phyloP scores from a whole-genome alignment of 2,113 vertebrate genomes.

The Phyllostomus discolor region DNA sequence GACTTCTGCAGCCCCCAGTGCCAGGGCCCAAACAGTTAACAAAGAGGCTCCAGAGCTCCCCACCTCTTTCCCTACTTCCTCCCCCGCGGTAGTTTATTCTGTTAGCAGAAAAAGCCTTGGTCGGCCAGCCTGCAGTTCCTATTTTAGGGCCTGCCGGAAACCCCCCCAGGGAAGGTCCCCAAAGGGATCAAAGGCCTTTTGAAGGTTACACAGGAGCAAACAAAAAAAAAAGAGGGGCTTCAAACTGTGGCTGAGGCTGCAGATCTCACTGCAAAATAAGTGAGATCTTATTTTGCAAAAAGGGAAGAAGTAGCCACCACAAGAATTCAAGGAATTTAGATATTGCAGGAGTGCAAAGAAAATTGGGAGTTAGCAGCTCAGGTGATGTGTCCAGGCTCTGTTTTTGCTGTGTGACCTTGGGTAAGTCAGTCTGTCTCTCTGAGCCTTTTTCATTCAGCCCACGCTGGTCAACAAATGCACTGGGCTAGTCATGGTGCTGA shows the following conservation, averaged over 20 bases:
- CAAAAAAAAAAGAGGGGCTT: conserved; percentile 43
- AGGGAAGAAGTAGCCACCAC: neutral
- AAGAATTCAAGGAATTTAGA: neutral
- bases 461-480: neutral
- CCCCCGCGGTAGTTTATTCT: conserved; percentile 75
- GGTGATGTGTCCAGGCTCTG: neutral
- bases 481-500: neutral
- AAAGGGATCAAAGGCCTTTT: conserved; percentile 69
- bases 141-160: conserved; percentile 70
- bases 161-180: conserved; percentile 66
- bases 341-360: neutral
- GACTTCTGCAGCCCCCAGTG: conserved; percentile 52
- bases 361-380: neutral
- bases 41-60: conserved; percentile 61
- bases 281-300: too few species aligned
- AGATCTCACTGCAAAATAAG: conserved; percentile 44
- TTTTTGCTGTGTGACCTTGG: neutral
- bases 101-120: conserved; percentile 75
- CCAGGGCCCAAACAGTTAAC: conserved; percentile 54
- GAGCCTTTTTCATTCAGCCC: neutral
- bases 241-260: neutral
- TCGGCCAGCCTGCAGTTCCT: conserved; percentile 72
- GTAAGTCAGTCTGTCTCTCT: neutral
- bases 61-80: conserved; percentile 69
- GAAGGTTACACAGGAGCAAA: conserved; percentile 68